A percentile compares a stretch with the other conserved stretches of the same genome.
These are phyloP conservation scores for Erebia ligea DNA, from an alignment of 2,888 invertebrate genomes.

Conservation along the genomic window DNA sequence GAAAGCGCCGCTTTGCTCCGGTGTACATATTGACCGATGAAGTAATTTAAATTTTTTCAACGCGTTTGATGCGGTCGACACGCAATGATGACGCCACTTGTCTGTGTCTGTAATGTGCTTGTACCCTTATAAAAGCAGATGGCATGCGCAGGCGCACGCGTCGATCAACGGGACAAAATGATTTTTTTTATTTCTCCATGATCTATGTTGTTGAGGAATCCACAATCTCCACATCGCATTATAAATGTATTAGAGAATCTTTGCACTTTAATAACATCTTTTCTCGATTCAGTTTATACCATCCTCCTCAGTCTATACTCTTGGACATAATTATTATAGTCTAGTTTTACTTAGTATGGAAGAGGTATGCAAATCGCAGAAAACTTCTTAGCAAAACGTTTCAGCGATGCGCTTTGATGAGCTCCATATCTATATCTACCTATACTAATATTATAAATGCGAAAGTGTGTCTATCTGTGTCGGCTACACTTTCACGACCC, in stretches of 20 bases:
- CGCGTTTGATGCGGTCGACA: too few species aligned
- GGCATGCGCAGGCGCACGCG: background rate
- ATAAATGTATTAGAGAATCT: conserved; percentile 6
- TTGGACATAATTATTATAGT: background rate
- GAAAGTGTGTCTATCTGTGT: too few species aligned
- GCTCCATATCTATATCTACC: too few species aligned
- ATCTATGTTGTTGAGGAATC: background rate
- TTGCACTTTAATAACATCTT: background rate
- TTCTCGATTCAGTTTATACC: background rate
- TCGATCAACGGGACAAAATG: background rate
- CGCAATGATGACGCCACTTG: too few species aligned
- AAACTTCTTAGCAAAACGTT: too few species aligned
- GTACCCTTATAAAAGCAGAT: background rate
- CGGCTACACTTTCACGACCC: too few species aligned
- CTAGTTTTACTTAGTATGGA: background rate
- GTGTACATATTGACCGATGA: too few species aligned
- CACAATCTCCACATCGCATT: background rate
- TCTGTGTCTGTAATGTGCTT: background rate
- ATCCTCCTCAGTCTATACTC: background rate
- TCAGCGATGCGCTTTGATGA: too few species aligned
- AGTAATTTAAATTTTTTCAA: too few species aligned
- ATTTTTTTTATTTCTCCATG: background rate
- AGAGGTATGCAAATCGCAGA: too few species aligned
- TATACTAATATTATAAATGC: too few species aligned
- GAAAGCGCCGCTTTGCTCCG: too few species aligned